phyloP scores from a whole-genome alignment of 2,797 vertebrate genomes.

The Acipenser ruthenus region DNA sequence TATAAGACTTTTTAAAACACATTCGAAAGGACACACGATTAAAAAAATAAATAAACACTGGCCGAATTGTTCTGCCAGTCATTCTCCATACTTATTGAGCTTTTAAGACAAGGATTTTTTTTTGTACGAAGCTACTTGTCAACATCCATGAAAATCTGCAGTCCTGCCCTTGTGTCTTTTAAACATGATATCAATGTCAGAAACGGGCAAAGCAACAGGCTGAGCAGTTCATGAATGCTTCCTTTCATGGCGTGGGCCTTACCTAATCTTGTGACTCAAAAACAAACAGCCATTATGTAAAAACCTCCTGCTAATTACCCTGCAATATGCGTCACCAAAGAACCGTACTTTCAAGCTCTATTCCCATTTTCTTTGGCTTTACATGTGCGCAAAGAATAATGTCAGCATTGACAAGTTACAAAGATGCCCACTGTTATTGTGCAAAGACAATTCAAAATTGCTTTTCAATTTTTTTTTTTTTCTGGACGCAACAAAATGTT shows the following conservation, averaged over 20 bases:
- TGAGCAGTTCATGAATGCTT: conserved; percentile 23
- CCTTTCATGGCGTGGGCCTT: conserved; percentile 24
- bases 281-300: conserved; percentile 23
- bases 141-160: conserved; percentile 24
- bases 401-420: conserved; percentile 5
- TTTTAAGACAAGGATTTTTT: conserved; percentile 14
- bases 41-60: too few species aligned
- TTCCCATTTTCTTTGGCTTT: conserved; percentile 11
- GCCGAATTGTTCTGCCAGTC: not conserved
- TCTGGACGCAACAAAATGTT: not conserved
- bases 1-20: too few species aligned
- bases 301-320: conserved; percentile 7
- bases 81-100: not conserved
- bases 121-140: conserved; percentile 22
- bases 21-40: too few species aligned
- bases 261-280: conserved; percentile 30
- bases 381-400: not conserved
- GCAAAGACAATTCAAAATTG: not conserved
- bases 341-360: not conserved
- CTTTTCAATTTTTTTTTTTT: not conserved
- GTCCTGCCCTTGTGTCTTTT: conserved; percentile 20
- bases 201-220: conserved; percentile 20
- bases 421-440: conserved; percentile 1
- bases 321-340: not conserved
- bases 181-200: conserved; percentile 29